Base-by-base conservation (phyloP, 2,113 vertebrate genomes). In the Megaleporinus macrocephalus region DNA sequence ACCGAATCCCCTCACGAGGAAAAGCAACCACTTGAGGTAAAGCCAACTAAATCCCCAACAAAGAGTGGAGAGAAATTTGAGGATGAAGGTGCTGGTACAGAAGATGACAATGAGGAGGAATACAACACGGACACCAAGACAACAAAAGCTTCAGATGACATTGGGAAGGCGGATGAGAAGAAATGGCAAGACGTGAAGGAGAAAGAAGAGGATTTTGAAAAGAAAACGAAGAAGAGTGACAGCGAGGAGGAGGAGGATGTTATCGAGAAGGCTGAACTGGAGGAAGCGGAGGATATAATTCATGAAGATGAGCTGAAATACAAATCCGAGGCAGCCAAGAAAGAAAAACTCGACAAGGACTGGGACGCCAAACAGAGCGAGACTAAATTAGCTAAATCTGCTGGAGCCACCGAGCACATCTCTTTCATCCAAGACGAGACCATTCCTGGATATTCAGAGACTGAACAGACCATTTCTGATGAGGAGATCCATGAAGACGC, bases 361-460 rank as follows among this genome's bases (percentile, higher is more conserved):
- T 88, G 86, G 88, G 90, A 92, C n/a, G 66, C 53, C 10, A 92
- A 88, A 78, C 80, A 85, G 51, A 63, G 66, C 12, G 89, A 90
- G 5, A 61, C 84, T 16, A 93, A 92, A 87, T 27, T 47, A 0
- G 13, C n/a, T 27, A 69, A 88, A 69, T 44, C 79, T 74, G 77
- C 80, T 2, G 91, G 91, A 51, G 85, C 93, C 83, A 93, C 93
- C 0, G 98, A 99, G 81, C 95, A 95, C 0, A 92, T 98, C 87
- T 98, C 97, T 0, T 98, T 96, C 69, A 98, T 99, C 87, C 98
- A 99, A 88, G 97, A 99, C 9, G 98, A 99, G 92, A 99, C 97
- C 22, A 99, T 99, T 75, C 98, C 97, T 0, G 98, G 95, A 61
- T 99, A 97, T 88, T 98, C 98, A 0, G 98, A 99, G 89, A 99